These are phyloP conservation scores for Xanthorhoe designata DNA, from an alignment of 2,888 invertebrate genomes.

Conservation along the genomic window DNA sequence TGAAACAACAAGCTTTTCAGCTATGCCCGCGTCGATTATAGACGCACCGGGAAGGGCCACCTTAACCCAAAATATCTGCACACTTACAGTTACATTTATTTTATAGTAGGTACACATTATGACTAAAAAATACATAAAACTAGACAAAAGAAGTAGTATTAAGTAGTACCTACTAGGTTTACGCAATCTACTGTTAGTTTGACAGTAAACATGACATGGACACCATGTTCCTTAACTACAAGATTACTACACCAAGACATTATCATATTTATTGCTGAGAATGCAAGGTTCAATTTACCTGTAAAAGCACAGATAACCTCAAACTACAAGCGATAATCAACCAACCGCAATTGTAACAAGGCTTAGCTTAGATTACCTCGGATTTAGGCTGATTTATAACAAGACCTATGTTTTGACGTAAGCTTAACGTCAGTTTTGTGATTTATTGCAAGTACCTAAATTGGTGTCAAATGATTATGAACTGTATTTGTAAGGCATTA, in stretches of 20 bases:
- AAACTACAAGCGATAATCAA: constrained; percentile 10
- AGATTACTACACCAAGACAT: neutral
- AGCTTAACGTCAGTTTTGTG: constrained; percentile 51
- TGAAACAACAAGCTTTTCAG: no score
- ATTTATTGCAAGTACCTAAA: constrained; percentile 48
- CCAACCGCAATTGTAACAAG: constrained; percentile 17
- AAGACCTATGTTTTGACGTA: constrained; percentile 57
- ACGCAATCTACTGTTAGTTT: constrained; percentile 16
- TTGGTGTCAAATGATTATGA: constrained; percentile 25
- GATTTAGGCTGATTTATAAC: constrained; percentile 52
- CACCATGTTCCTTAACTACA: constrained; percentile 22
- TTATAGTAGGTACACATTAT: no score
- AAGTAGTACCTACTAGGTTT: no score
- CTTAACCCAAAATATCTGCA: no score
- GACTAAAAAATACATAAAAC: neutral
- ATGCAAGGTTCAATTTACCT: neutral
- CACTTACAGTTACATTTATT: no score
- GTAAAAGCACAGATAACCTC: neutral
- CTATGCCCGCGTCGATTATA: no score
- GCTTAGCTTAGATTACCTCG: constrained; percentile 27
- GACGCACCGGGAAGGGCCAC: no score
- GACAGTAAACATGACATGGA: constrained; percentile 22
- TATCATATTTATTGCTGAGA: neutral
- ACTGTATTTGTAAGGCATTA: constrained; percentile 16
- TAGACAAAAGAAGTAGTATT: no score